These are phyloP conservation scores for Sebastiscus albofasciatus DNA, from an alignment of 2,797 vertebrate species.

Conservation along the genomic window DNA sequence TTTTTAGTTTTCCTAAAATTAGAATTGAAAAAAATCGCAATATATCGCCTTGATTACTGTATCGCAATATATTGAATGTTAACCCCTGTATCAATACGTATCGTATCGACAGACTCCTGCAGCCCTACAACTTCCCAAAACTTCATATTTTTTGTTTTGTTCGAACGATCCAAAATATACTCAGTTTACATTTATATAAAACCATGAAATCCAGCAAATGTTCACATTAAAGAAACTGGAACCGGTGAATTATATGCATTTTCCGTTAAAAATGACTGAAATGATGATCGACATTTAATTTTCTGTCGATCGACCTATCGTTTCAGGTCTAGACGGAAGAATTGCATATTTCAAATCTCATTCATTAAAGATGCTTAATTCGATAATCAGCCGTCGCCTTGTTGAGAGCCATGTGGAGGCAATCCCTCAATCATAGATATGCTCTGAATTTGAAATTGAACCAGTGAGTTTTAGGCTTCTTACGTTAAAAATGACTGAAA, in stretches of 20 bases:
- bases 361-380: too few species aligned
- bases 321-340: not conserved
- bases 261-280: not conserved
- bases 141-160: not conserved
- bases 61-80: too few species aligned
- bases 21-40: too few species aligned
- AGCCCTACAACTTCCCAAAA: not conserved
- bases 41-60: too few species aligned
- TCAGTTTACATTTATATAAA: not conserved
- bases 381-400: too few species aligned
- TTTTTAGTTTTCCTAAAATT: too few species aligned
- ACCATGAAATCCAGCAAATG: not conserved
- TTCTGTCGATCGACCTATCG: not conserved
- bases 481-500: not conserved
- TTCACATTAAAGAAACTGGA: not conserved
- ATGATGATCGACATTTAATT: not conserved
- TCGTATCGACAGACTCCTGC: too few species aligned
- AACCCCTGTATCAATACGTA: too few species aligned
- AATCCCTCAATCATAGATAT: too few species aligned
- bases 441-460: rapidly evolving
- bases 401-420: too few species aligned
- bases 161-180: not conserved
- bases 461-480: rapidly evolving
- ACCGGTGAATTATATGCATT: not conserved
- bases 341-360: not conserved